phyloP scores from a whole-genome alignment of 2,888 invertebrate genomes.

The Melanophora roralis region DNA sequence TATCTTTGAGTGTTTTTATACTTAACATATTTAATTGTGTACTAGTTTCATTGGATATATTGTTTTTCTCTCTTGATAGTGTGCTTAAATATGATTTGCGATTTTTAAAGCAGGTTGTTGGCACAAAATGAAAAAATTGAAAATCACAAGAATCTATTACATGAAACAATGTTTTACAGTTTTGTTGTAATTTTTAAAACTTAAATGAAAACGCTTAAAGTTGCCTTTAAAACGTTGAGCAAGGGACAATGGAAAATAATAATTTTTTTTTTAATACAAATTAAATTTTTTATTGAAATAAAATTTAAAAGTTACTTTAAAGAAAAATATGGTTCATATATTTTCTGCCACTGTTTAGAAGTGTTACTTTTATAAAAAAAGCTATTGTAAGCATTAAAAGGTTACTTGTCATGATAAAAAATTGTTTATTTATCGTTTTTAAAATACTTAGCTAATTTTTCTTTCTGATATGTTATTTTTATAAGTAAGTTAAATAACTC shows the following conservation, averaged over 20 bases:
- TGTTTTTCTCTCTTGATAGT: background rate
- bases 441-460: too few species aligned
- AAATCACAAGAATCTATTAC: background rate
- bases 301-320: background rate
- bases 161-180: slow-evolving; percentile 28
- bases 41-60: slow-evolving; percentile 22
- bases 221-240: background rate
- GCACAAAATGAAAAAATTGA: slow-evolving; percentile 1
- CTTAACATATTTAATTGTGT: slow-evolving; percentile 36
- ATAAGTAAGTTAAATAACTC: too few species aligned
- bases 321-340: too few species aligned
- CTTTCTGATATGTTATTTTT: too few species aligned
- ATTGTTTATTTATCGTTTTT: too few species aligned
- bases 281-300: background rate
- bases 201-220: slow-evolving; percentile 19
- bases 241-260: too few species aligned
- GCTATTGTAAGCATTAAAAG: too few species aligned
- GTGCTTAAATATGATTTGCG: slow-evolving; percentile 46
- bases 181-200: slow-evolving; percentile 28
- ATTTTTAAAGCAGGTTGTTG: slow-evolving; percentile 47
- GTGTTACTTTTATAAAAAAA: too few species aligned
- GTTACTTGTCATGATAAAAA: too few species aligned
- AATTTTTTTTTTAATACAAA: background rate
- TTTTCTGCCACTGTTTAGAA: too few species aligned
- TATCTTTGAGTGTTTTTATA: slow-evolving; percentile 31